phyloP scores from a whole-genome alignment of 1,140 invertebrate species.

The Latrodectus geometricus region DNA sequence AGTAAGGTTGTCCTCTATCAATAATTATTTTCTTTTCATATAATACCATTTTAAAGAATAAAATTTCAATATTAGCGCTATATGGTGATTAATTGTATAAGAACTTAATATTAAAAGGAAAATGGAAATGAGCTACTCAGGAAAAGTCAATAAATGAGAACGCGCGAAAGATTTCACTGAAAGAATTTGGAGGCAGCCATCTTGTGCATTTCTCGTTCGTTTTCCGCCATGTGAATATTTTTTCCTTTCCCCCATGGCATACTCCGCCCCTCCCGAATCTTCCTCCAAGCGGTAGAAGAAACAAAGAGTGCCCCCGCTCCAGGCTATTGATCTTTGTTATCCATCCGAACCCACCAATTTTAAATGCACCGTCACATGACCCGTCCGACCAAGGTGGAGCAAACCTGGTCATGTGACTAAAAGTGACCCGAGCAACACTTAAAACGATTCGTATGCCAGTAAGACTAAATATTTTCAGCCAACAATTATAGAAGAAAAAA shows the following conservation, averaged over 20 bases:
- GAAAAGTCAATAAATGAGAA: not conserved
- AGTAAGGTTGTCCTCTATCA: too few species aligned
- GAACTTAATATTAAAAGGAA: too few species aligned
- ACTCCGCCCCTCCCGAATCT: not conserved
- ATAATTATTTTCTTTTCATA: too few species aligned
- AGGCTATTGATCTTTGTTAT: conserved; percentile 35
- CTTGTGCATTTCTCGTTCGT: not conserved
- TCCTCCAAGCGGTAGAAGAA: conserved; percentile 1
- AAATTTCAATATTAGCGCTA: too few species aligned
- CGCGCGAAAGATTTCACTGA: not conserved
- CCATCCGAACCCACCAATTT: conserved; percentile 4
- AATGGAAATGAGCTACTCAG: too few species aligned
- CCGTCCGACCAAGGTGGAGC: not conserved
- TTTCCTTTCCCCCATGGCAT: not conserved
- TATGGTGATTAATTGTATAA: too few species aligned
- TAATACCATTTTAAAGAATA: too few species aligned
- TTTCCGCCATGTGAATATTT: conserved; percentile 1
- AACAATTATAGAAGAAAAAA: not conserved
- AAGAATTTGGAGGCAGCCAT: conserved; percentile 6
- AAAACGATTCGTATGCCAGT: not conserved
- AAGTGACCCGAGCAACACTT: not conserved
- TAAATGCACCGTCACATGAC: conserved; percentile 35
- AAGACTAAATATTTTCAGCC: not conserved
- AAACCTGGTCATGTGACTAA: conserved; percentile 3
- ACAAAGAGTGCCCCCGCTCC: conserved; percentile 13